A percentile compares a stretch with the other conserved stretches of the same genome.
phyloP scores from a whole-genome alignment of 2,113 vertebrate genomes.

The Theristicus caerulescens region DNA sequence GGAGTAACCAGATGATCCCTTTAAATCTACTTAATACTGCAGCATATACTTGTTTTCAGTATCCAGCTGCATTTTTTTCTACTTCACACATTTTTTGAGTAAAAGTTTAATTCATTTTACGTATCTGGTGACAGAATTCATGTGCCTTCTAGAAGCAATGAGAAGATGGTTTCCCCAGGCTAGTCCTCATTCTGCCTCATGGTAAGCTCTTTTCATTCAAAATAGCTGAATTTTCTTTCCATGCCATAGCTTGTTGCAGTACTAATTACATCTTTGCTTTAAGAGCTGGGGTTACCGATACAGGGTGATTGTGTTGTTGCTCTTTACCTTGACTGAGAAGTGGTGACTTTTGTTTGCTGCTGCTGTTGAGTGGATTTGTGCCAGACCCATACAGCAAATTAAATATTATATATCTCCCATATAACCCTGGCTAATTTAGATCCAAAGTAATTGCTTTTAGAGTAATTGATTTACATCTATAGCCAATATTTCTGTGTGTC shows the following conservation, averaged over 20 bases:
- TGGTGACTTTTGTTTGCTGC: constrained; percentile 21
- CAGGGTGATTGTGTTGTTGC: background rate
- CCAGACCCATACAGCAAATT: constrained; percentile 44
- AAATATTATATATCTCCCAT: constrained; percentile 24
- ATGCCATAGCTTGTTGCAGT: background rate
- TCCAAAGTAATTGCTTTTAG: constrained; percentile 51
- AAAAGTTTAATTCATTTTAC: background rate
- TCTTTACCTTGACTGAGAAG: background rate
- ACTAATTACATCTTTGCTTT: background rate
- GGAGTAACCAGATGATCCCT: background rate
- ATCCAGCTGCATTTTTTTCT: background rate
- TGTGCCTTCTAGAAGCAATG: background rate
- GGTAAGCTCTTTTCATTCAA: background rate
- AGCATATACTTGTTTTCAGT: background rate
- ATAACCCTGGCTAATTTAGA: constrained; percentile 17
- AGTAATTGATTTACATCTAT: constrained; percentile 50
- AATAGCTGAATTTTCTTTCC: background rate
- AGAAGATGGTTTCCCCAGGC: background rate
- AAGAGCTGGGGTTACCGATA: background rate
- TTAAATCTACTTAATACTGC: background rate
- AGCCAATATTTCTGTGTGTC: constrained; percentile 26
- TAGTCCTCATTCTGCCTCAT: background rate
- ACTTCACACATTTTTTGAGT: background rate
- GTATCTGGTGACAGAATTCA: background rate
- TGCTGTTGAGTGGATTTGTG: constrained; percentile 18